Evolutionary conservation across 2,797 vertebrate species (phyloP).

Genomic region (Philypnodon macrostomus): DNA sequence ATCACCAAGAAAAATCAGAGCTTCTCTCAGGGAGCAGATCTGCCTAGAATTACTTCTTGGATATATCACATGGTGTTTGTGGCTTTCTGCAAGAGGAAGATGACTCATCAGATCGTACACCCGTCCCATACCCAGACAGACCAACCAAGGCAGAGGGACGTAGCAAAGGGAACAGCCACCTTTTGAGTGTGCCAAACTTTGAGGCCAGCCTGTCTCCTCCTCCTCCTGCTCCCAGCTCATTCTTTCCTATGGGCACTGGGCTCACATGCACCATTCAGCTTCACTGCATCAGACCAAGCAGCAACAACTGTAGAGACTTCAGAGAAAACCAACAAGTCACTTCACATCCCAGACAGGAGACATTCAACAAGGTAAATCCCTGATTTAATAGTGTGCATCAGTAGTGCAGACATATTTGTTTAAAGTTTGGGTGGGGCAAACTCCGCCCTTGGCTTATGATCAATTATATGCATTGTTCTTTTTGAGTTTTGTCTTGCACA

Average conservation of each 20-base stretch:
- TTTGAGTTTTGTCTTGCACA: not conserved
- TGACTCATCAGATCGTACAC: constrained; percentile 61
- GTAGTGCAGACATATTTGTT: constrained; percentile 12
- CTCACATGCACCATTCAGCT: constrained; percentile 28
- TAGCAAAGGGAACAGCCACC: constrained; percentile 33
- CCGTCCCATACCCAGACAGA: constrained; percentile 16
- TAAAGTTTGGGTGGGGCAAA: constrained; percentile 45
- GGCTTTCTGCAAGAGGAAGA: constrained; percentile 15
- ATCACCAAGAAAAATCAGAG: not conserved
- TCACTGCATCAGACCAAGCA: constrained; percentile 27
- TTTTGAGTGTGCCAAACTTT: constrained; percentile 54
- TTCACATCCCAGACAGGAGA: constrained; percentile 3
- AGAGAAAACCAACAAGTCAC: not conserved
- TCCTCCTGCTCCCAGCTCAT: constrained; percentile 62
- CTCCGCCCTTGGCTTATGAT: constrained; percentile 38
- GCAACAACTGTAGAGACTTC: not conserved
- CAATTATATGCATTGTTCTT: constrained; percentile 10
- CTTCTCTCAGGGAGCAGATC: constrained; percentile 1
- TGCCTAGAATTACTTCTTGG: constrained; percentile 18
- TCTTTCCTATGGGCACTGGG: constrained; percentile 69
- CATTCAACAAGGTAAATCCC: constrained; percentile 49
- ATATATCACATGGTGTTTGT: constrained; percentile 14
- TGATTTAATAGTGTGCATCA: not conserved
- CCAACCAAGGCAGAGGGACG: constrained; percentile 3
- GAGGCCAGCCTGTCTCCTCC: constrained; percentile 50